These are phyloP conservation scores for Microcebus griseorufus DNA, from an alignment of 2,113 vertebrate genomes.

Conservation along the genomic window DNA sequence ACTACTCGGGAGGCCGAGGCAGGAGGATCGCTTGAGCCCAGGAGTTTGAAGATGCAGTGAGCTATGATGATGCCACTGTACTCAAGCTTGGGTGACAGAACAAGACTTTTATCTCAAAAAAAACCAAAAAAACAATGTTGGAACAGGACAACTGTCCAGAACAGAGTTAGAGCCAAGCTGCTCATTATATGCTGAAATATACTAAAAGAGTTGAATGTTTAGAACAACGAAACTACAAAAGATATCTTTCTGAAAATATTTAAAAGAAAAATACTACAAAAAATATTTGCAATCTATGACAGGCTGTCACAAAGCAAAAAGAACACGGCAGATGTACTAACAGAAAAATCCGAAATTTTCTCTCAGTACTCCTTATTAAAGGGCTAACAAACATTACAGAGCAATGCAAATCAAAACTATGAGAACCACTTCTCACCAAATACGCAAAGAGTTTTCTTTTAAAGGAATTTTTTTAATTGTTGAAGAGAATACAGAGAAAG, in stretches of 20 bases:
- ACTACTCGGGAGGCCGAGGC: neutral
- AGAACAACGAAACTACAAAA: neutral
- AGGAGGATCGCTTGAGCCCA: neutral
- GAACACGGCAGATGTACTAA: rapidly evolving
- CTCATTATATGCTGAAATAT: neutral
- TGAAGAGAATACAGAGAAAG: neutral
- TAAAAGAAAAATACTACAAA: neutral
- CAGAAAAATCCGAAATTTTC: too few species aligned
- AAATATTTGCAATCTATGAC: too few species aligned
- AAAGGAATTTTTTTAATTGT: neutral
- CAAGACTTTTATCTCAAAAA: neutral
- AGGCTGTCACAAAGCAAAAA: rapidly evolving
- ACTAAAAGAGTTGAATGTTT: neutral
- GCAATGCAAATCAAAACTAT: rapidly evolving
- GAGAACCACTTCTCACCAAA: neutral
- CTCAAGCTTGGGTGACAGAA: neutral
- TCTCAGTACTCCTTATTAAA: rapidly evolving
- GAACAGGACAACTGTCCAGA: neutral
- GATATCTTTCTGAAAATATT: neutral
- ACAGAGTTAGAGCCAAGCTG: neutral
- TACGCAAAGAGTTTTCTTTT: too few species aligned
- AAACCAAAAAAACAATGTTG: neutral
- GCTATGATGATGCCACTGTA: neutral
- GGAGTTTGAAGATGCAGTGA: neutral
- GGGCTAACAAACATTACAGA: rapidly evolving